Evolutionary conservation across 2,797 vertebrate species (phyloP).

Genomic region (Micrastur ruficollis): DNA sequence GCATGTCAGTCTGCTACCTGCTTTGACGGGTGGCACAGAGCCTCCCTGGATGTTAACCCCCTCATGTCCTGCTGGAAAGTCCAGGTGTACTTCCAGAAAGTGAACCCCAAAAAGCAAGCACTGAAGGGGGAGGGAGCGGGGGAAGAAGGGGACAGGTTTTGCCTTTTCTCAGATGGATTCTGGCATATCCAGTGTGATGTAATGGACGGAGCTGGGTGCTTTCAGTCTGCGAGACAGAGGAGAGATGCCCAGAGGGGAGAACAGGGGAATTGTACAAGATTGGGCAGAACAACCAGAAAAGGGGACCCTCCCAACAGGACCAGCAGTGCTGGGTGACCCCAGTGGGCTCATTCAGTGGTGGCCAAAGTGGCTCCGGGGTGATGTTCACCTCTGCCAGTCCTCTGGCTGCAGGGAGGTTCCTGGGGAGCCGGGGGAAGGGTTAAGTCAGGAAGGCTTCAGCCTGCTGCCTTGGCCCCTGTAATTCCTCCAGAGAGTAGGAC

Average conservation of each 20-base stretch:
- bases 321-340: not conserved
- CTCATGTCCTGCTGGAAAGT: not conserved
- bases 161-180: not conserved
- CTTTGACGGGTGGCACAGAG: slow-evolving; percentile 33
- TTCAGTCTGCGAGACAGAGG: not conserved
- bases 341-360: not conserved
- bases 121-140: not conserved
- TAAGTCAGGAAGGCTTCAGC: slow-evolving; percentile 74
- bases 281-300: not conserved
- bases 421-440: slow-evolving; percentile 71
- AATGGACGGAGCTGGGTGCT: not conserved
- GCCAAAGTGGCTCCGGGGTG: not conserved
- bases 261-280: not conserved
- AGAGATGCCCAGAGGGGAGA: not conserved
- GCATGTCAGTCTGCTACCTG: slow-evolving; percentile 48
- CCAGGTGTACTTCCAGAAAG: not conserved
- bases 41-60: slow-evolving; percentile 58
- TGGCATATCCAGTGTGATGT: not conserved
- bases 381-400: not conserved
- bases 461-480: slow-evolving; percentile 75
- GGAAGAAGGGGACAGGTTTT: not conserved
- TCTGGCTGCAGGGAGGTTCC: not conserved
- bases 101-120: not conserved
- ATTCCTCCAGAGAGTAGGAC: slow-evolving; percentile 77
- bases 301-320: not conserved